Conservation (phyloP, 1,140 invertebrate species). For the Saccostrea cuccullata region DNA sequence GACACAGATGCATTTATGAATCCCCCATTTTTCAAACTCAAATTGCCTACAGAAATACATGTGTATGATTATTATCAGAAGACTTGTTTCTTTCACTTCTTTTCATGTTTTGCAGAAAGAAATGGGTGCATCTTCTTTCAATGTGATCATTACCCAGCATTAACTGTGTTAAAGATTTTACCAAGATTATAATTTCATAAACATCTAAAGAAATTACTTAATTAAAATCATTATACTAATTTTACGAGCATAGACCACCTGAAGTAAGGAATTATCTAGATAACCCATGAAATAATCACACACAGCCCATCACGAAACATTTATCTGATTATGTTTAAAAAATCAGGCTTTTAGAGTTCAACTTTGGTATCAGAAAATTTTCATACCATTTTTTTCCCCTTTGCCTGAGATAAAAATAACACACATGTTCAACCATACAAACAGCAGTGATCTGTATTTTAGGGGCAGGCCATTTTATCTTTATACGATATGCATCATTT, state of each 20-base stretch:
- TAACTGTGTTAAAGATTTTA: not conserved
- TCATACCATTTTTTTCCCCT: conserved; percentile 16
- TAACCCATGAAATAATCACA: not conserved
- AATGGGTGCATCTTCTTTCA: not conserved
- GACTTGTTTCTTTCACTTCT: not conserved
- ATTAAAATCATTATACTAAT: conserved; percentile 28
- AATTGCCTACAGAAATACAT: not conserved
- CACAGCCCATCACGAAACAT: not conserved
- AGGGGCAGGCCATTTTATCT: not conserved
- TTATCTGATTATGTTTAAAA: conserved; percentile 29
- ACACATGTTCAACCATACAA: conserved; percentile 25
- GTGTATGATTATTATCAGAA: not conserved
- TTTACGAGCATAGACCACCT: not conserved
- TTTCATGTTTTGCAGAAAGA: not conserved
- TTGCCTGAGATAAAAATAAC: conserved; percentile 15
- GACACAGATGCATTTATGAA: not conserved
- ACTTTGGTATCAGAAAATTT: conserved; percentile 32
- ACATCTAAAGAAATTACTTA: conserved; percentile 11
- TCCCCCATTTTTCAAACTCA: not conserved
- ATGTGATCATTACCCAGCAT: not conserved
- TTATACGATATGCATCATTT: conserved; percentile 36
- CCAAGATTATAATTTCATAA: conserved; percentile 20
- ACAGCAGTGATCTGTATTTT: conserved; percentile 5
- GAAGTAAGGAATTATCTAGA: conserved; percentile 6
- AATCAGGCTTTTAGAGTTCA: conserved; percentile 18